Conservation (phyloP, 2,113 vertebrate genomes). For the Ceyx margarethae region DNA sequence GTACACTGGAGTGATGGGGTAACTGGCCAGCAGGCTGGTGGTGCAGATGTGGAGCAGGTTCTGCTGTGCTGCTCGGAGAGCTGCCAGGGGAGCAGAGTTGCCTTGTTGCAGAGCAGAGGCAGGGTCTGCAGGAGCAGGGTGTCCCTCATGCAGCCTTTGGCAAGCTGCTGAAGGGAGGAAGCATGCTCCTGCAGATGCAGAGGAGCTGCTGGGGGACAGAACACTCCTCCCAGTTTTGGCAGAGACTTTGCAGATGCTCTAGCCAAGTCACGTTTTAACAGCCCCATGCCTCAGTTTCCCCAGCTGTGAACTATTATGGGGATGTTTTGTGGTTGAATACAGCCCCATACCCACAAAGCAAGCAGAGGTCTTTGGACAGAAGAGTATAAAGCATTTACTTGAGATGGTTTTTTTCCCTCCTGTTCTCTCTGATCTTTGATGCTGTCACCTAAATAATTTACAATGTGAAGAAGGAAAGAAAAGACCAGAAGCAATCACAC, state of each 20-base stretch:
- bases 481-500: slow-evolving; percentile 59
- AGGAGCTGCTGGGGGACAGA: slow-evolving; percentile 2
- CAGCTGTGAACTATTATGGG: slow-evolving; percentile 49
- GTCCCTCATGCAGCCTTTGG: background rate
- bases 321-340: slow-evolving; percentile 44
- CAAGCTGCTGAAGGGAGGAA: slow-evolving; percentile 18
- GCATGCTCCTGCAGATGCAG: slow-evolving; percentile 24
- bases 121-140: background rate
- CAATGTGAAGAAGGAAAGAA: slow-evolving; percentile 57
- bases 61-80: background rate
- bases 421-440: slow-evolving; percentile 47
- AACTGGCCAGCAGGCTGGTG: background rate
- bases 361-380: slow-evolving; percentile 24
- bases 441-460: slow-evolving; percentile 67
- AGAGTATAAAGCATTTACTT: slow-evolving; percentile 31
- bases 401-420: background rate
- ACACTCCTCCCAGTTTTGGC: slow-evolving; percentile 28
- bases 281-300: slow-evolving; percentile 63
- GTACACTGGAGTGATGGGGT: background rate
- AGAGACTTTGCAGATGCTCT: slow-evolving; percentile 12
- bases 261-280: slow-evolving; percentile 60
- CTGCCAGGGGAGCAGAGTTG: background rate
- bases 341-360: background rate
- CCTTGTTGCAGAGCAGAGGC: background rate
- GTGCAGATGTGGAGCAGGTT: background rate